Base-by-base conservation (phyloP, 1,140 invertebrate species). In the Potamilus streckersoni region DNA sequence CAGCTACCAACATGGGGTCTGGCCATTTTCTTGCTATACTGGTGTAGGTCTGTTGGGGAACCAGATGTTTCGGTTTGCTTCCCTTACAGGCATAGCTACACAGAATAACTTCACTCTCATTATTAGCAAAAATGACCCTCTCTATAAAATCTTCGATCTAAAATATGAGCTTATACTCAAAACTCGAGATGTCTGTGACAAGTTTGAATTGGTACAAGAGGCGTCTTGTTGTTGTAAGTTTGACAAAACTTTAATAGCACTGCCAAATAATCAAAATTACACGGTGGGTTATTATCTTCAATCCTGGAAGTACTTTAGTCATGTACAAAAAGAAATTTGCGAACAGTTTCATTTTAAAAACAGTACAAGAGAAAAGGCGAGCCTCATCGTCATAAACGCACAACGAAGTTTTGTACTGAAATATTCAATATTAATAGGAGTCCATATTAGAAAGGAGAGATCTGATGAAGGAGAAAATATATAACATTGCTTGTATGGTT, bases 231-330 rank as follows among this genome's bases (percentile, higher is more conserved):
- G 72, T 38, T 74, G 78, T 16, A 60, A 60, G 1, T 83, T 78
- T 71, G 72, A 79, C 64, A 61, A 20, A 20, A 75, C 62, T 11
- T 17, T 79, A 23, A 75, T 78, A 59, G 61, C 59, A 5, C 62
- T 84, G 19, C 55, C 60, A 16, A 68, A 76, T 71, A 66, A 70
- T 31, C 69, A 73, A 65, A 83, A 77, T 23, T 79, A 74, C 62
- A 79, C 77, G 0, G 65, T 83, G 56, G 63, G 73, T 1, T 80
- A 78, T 2, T 87, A 82, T 70, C 80, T 83, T 31, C 82, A 86
- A 64, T 85, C 83, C 0, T 87, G 82, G 82, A 84, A 82, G 73
- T 87, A 87, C 68, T 87, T 87, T 78, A 31, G 79, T 23, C 66
- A 80, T 49, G 70, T 77, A 6, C 65, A 27, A 27, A 64, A 81